These are phyloP conservation scores for Cyprinodon variegatus DNA, from an alignment of 2,113 vertebrate genomes.

Conservation along the genomic window DNA sequence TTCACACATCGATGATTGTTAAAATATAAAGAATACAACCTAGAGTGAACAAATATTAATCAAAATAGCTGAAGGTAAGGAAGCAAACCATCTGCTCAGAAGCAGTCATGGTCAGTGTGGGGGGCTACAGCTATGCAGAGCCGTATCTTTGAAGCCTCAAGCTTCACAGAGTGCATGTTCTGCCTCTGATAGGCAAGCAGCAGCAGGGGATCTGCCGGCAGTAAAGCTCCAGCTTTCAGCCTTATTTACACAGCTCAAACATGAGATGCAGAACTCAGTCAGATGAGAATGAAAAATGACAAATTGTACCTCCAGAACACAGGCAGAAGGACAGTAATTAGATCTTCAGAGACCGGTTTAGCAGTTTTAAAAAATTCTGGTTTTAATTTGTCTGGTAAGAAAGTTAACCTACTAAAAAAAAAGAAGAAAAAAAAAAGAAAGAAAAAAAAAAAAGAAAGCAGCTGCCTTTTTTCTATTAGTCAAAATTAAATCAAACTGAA, in stretches of 20 bases:
- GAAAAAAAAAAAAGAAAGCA: neutral
- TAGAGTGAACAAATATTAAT: neutral
- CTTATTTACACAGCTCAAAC: constrained; percentile 61
- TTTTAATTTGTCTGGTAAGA: neutral
- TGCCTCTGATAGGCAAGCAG: constrained; percentile 28
- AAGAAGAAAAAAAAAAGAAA: neutral
- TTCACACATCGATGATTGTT: neutral
- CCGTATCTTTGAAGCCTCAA: constrained; percentile 25
- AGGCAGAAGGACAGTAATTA: neutral
- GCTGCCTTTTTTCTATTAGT: no score
- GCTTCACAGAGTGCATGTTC: constrained; percentile 28
- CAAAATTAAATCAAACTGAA: neutral
- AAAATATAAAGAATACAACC: neutral
- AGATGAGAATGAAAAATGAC: constrained; percentile 26
- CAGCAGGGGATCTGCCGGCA: constrained; percentile 61
- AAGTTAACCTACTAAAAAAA: neutral
- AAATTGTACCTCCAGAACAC: neutral
- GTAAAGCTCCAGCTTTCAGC: constrained; percentile 46
- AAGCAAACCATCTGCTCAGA: constrained; percentile 13
- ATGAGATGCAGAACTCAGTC: constrained; percentile 31
- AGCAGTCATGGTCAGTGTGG: constrained; percentile 20
- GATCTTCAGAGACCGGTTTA: constrained; percentile 4
- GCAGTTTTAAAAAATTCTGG: neutral
- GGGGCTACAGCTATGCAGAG: constrained; percentile 29
- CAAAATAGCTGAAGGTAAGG: neutral